phyloP scores from a whole-genome alignment of 1,140 invertebrate species.

The Drosophila aff. region DNA sequence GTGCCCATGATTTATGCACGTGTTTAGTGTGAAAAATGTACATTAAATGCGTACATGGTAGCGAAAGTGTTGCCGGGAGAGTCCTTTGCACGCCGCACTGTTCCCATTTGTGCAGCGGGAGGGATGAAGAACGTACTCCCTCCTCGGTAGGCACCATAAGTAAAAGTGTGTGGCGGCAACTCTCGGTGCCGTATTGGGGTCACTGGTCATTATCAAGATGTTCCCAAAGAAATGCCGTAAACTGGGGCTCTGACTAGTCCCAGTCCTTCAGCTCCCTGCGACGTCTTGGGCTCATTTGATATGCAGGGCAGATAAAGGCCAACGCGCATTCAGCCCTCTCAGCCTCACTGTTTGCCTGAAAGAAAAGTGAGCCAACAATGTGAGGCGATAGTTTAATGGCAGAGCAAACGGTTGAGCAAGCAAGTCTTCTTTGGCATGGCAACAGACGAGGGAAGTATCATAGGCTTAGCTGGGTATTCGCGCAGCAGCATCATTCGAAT shows the following conservation, averaged over 20 bases:
- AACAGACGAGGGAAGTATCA: slow-evolving; percentile 17
- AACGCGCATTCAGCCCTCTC: slow-evolving; percentile 67
- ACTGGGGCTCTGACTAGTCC: slow-evolving; percentile 44
- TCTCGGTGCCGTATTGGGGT: slow-evolving; percentile 61
- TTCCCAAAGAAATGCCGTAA: slow-evolving; percentile 75
- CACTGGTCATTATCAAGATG: slow-evolving; percentile 83
- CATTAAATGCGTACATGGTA: slow-evolving; percentile 73
- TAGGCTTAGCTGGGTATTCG: neutral
- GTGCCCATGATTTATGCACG: slow-evolving; percentile 76
- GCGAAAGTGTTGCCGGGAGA: slow-evolving; percentile 72
- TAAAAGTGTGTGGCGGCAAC: slow-evolving; percentile 70
- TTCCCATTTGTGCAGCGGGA: slow-evolving; percentile 22
- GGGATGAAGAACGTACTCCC: slow-evolving; percentile 17
- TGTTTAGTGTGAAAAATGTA: slow-evolving; percentile 81
- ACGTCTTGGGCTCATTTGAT: slow-evolving; percentile 72
- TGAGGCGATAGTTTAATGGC: slow-evolving; percentile 44
- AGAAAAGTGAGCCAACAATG: slow-evolving; percentile 22
- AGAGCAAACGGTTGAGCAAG: slow-evolving; percentile 62
- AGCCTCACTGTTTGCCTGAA: slow-evolving; percentile 39
- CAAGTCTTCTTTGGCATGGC: slow-evolving; percentile 32
- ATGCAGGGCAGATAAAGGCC: slow-evolving; percentile 81
- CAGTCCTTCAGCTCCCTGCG: slow-evolving; percentile 14
- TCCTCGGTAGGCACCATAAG: slow-evolving; percentile 47
- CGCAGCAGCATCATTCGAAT: neutral
- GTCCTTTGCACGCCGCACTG: slow-evolving; percentile 37